Evolutionary conservation across 2,797 vertebrate species (phyloP).

Genomic region (Mionectes olivaceus): DNA sequence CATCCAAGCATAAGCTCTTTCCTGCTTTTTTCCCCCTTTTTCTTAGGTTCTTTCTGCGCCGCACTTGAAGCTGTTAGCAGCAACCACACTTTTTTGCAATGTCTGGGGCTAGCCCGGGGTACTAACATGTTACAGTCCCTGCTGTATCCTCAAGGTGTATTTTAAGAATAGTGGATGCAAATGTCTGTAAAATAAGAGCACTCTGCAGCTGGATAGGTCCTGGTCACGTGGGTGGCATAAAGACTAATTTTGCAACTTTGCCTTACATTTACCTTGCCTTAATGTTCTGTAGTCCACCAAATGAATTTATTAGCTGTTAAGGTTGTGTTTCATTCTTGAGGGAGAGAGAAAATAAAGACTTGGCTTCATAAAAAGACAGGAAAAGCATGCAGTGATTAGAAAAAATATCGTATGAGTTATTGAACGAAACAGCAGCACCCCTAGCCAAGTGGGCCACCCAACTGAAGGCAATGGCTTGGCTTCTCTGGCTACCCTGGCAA

Average conservation of each 20-base stretch:
- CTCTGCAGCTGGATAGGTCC: not conserved
- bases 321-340: not conserved
- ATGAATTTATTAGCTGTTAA: not conserved
- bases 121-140: not conserved
- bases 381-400: not conserved
- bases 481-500: not conserved
- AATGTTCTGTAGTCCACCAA: not conserved
- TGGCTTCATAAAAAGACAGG: not conserved
- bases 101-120: not conserved
- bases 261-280: not conserved
- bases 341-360: not conserved
- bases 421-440: not conserved
- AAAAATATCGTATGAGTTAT: not conserved
- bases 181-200: not conserved
- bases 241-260: not conserved
- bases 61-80: constrained; percentile 25
- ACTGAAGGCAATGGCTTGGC: not conserved
- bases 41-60: not conserved
- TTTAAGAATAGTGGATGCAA: not conserved
- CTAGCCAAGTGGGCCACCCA: not conserved
- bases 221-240: accelerated
- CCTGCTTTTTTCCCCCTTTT: constrained; percentile 46
- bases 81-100: not conserved
- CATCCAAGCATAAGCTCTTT: constrained; percentile 64
- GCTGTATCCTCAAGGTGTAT: not conserved